Conservation (phyloP, 2,113 vertebrate genomes). For the Bubo blakistoni region DNA sequence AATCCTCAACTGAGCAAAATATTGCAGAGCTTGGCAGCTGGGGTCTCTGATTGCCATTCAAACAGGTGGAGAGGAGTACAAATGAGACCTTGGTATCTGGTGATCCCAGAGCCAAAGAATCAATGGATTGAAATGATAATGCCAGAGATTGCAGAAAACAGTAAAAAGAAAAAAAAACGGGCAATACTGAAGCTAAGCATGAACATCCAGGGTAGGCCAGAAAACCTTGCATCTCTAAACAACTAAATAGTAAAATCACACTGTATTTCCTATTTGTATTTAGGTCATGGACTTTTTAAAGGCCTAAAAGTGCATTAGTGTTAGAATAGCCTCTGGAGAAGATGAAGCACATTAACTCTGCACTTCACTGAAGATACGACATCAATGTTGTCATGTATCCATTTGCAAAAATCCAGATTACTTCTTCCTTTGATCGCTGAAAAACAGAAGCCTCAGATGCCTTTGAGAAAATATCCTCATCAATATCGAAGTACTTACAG, state of each 20-base stretch:
- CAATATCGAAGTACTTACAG: background rate
- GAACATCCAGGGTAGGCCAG: background rate
- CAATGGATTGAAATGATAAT: background rate
- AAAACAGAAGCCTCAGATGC: background rate
- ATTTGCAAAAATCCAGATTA: slow-evolving; percentile 37
- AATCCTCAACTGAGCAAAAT: slow-evolving; percentile 18
- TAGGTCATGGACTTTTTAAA: slow-evolving; percentile 28
- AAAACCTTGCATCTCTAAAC: background rate
- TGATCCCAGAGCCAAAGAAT: slow-evolving; percentile 46
- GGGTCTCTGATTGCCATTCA: slow-evolving; percentile 46
- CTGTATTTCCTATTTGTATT: slow-evolving; percentile 3
- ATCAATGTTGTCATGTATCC: background rate
- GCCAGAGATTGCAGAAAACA: background rate
- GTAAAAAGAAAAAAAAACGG: background rate
- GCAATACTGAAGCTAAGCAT: background rate
- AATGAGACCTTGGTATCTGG: slow-evolving; percentile 33
- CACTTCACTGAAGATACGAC: background rate
- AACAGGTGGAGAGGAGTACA: slow-evolving; percentile 59
- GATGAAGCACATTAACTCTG: slow-evolving; percentile 10
- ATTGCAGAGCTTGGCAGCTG: slow-evolving; percentile 54
- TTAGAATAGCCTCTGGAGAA: slow-evolving; percentile 19
- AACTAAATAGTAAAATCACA: background rate
- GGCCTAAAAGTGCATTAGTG: background rate
- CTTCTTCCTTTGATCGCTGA: slow-evolving; percentile 20
- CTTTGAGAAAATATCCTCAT: slow-evolving; percentile 32